Evolutionary conservation across 2,888 invertebrate species (phyloP).

Genomic region (Antitype chi): DNA sequence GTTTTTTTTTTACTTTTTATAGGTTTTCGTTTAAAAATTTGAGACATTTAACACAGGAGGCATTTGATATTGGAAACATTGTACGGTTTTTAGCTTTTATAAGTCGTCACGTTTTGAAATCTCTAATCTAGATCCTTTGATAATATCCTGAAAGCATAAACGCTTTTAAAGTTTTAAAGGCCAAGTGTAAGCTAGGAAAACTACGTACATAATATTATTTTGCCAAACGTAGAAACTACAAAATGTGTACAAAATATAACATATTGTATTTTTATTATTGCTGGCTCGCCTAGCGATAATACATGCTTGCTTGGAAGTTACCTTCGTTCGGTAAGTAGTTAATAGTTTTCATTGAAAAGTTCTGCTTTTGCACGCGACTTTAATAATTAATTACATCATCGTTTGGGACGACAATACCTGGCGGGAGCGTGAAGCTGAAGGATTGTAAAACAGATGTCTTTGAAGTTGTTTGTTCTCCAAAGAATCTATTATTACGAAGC

Average conservation of each 20-base stretch:
- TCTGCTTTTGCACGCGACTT: conserved; percentile 10
- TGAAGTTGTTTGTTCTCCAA: conserved; percentile 22
- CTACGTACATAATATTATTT: background rate
- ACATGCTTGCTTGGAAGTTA: background rate
- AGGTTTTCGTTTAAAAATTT: no score
- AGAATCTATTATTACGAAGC: conserved; percentile 21
- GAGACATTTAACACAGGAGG: background rate
- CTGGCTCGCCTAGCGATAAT: background rate
- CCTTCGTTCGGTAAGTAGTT: no score
- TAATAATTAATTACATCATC: conserved; percentile 28
- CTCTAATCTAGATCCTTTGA: background rate
- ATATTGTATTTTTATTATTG: background rate
- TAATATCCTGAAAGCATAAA: background rate
- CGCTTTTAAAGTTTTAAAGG: background rate
- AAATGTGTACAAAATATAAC: background rate
- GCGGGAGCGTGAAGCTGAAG: conserved; percentile 9
- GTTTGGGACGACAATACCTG: conserved; percentile 10
- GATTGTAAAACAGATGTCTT: conserved; percentile 26
- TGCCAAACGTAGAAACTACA: no score
- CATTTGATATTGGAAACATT: background rate
- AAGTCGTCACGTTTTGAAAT: conserved; percentile 3
- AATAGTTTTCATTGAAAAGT: background rate
- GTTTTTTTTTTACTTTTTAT: no score
- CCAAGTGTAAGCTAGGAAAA: background rate
- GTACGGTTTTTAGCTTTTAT: background rate